These are phyloP conservation scores for Phytoseiulus persimilis DNA, from an alignment of 2,888 invertebrate species.

Conservation along the genomic window DNA sequence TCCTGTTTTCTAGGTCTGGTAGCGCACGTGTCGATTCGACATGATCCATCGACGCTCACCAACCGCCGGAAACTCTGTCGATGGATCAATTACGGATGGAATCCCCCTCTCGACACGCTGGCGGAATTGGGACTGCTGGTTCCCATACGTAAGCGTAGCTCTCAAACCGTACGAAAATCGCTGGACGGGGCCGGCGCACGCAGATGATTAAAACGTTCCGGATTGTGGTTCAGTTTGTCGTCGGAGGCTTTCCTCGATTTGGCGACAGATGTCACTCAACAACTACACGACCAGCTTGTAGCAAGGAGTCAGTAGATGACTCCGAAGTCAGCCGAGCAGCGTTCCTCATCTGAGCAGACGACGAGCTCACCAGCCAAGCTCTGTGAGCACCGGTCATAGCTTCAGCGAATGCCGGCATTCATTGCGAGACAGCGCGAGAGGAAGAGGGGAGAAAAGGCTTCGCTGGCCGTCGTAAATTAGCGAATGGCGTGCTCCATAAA, in stretches of 20 bases:
- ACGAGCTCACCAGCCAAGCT: not conserved
- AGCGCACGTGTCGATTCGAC: no score
- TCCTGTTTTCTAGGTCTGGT: no score
- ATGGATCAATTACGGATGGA: not conserved
- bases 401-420: not conserved
- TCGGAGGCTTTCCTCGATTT: not conserved
- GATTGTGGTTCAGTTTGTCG: not conserved
- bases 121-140: not conserved
- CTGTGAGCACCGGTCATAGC: not conserved
- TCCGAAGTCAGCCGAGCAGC: not conserved
- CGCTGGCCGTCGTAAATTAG: not conserved
- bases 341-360: not conserved
- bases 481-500: not conserved
- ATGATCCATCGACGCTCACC: no score
- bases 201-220: conserved; percentile 5
- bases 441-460: not conserved
- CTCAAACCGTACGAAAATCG: not conserved
- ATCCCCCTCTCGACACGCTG: not conserved
- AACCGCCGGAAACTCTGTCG: no score
- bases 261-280: conserved; percentile 5
- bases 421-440: not conserved
- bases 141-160: not conserved
- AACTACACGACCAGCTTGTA: not conserved
- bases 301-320: not conserved
- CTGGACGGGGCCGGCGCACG: not conserved